These are phyloP conservation scores for Pseudococcus longispinus DNA, from an alignment of 2,888 invertebrate species.

Conservation along the genomic window DNA sequence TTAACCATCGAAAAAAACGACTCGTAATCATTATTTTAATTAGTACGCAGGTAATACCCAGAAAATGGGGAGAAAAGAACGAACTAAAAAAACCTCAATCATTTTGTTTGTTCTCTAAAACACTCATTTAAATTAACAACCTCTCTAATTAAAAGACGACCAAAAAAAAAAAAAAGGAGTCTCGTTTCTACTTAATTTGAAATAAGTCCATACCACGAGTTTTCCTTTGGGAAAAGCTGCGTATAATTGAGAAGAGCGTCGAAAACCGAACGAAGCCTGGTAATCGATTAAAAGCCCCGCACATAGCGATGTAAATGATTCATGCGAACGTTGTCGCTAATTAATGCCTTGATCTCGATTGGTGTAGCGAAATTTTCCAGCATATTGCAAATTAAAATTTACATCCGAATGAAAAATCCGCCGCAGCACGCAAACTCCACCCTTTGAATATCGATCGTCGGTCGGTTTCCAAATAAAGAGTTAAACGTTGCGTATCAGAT, in stretches of 20 bases:
- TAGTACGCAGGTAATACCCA: too few species aligned
- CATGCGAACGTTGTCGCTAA: constrained; percentile 18
- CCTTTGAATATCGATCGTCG: constrained; percentile 15
- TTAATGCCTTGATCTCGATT: background rate
- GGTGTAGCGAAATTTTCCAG: constrained; percentile 16
- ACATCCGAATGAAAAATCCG: background rate
- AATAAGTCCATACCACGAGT: background rate
- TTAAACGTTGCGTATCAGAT: constrained; percentile 22
- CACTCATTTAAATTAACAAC: background rate
- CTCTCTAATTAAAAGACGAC: background rate
- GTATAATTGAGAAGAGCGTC: background rate
- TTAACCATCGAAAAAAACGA: too few species aligned
- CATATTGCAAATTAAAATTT: constrained; percentile 19
- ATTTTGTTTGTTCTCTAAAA: background rate
- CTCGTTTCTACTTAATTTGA: background rate
- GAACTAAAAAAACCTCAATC: too few species aligned
- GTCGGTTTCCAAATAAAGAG: background rate
- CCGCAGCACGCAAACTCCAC: constrained; percentile 8
- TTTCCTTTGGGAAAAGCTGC: background rate
- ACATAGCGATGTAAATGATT: background rate
- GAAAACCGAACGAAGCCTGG: background rate
- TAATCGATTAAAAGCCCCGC: background rate
- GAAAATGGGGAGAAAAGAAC: too few species aligned
- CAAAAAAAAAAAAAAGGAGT: background rate
- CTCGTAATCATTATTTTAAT: too few species aligned